These are phyloP conservation scores for Microctonus aethiopoides DNA, from an alignment of 2,888 invertebrate genomes.

Conservation along the genomic window DNA sequence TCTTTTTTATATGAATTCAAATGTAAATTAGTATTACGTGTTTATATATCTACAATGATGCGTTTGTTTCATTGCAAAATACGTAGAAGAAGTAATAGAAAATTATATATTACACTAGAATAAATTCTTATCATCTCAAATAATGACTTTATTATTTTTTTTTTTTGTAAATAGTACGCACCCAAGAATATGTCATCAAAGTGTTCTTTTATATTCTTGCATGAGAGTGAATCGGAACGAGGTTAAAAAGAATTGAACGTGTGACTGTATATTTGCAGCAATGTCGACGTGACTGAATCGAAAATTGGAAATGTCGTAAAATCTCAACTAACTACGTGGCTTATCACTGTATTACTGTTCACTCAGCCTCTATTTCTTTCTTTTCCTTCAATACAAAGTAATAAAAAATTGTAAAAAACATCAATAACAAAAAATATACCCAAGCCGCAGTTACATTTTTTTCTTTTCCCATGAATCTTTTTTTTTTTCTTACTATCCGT, in stretches of 20 bases:
- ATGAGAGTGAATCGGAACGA: background rate
- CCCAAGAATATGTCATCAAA: background rate
- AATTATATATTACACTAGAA: background rate
- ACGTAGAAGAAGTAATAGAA: background rate
- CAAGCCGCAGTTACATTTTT: background rate
- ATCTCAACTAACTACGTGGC: background rate
- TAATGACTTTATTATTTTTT: constrained; percentile 15
- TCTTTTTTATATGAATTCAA: too few species aligned
- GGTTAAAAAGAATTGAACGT: background rate
- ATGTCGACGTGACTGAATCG: background rate
- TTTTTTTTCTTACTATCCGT: background rate
- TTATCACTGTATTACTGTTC: background rate
- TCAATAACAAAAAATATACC: background rate
- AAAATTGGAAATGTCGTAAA: background rate
- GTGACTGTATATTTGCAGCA: background rate
- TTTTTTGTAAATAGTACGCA: constrained; percentile 1
- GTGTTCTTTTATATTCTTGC: background rate
- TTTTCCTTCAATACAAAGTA: background rate
- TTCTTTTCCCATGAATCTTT: background rate
- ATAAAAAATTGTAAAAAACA: background rate
- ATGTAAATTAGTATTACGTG: background rate
- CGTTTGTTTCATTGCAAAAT: background rate
- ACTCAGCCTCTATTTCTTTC: background rate
- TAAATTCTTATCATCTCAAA: background rate
- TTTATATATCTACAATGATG: too few species aligned